Evolutionary conservation across 2,888 invertebrate species (phyloP).

Genomic region (Smittia sp.): DNA sequence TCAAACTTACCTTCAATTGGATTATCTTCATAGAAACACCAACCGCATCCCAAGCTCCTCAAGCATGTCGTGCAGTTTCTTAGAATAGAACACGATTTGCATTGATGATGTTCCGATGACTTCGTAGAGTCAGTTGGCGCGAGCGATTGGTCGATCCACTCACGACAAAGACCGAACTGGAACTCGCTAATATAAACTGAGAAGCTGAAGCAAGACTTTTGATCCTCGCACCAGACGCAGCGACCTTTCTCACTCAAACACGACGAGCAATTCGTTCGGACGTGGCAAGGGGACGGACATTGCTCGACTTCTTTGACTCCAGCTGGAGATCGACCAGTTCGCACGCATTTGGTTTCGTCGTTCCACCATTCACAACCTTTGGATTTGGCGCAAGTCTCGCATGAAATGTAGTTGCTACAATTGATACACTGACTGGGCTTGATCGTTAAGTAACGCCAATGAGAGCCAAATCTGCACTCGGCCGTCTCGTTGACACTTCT

Average conservation of each 20-base stretch:
- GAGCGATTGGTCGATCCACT: conserved; percentile 78
- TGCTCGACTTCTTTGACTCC: conserved; percentile 62
- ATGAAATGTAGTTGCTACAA: conserved; percentile 86
- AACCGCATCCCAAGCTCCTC: conserved; percentile 84
- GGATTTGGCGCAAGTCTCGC: conserved; percentile 75
- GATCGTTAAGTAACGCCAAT: conserved; percentile 78
- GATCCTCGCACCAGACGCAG: conserved; percentile 89
- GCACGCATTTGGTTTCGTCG: conserved; percentile 80
- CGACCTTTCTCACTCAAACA: conserved; percentile 83
- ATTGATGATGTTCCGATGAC: conserved; percentile 61
- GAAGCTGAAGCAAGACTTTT: conserved; percentile 84
- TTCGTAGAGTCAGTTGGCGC: background rate
- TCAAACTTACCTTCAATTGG: conserved; percentile 65
- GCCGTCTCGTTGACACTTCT: conserved; percentile 66
- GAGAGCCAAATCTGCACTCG: conserved; percentile 57
- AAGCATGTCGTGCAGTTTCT: conserved; percentile 76
- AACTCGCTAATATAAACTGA: conserved; percentile 94
- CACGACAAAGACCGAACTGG: conserved; percentile 87
- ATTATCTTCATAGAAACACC: conserved; percentile 87
- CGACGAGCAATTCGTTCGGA: conserved; percentile 71
- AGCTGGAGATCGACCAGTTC: conserved; percentile 70
- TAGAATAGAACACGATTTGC: conserved; percentile 75
- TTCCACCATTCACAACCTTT: conserved; percentile 90
- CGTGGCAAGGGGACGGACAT: conserved; percentile 80
- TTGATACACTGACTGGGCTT: conserved; percentile 80